Evolutionary conservation across 2,113 vertebrate species (phyloP), one percentile per base, ranked within the genome.

Genomic region (Grantiella picta): DNA sequence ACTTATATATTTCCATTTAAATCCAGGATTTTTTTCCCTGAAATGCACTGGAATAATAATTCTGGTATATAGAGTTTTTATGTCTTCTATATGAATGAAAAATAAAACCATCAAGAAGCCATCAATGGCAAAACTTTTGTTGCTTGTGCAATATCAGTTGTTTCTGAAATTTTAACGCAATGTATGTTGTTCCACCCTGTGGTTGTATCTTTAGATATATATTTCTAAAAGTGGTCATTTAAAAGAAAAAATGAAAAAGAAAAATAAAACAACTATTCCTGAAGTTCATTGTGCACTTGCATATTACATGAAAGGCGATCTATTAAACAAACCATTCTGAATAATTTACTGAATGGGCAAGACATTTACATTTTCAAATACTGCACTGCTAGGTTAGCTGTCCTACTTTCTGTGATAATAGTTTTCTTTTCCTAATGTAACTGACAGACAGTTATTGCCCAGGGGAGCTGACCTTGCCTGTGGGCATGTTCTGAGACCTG

Each of bases 231-330:
- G 4, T 28, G 5, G 52, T n/a, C 60, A 3, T 66, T 76, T 68
- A 15, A 49, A 77, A 64, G 35, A 71, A 64, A 91, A 73, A n/a
- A n/a, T n/a, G n/a, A n/a, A n/a, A n/a, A n/a, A n/a, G n/a, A n/a
- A 27, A 38, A 2, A 10, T 28, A 10, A 49, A 70, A n/a, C 18
- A 59, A 16, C n/a, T 0, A 53, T 38, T 15, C 5, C 27, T 44
- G 25, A 45, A 50, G 35, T 59, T 5, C 20, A 31, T 8, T 22
- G 5, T 64, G 35, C 4, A 2, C 12, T 22, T 83, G 6, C 9
- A 11, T 20, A 7, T 54, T 47, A n/a, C 22, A 20, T 75, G 12
- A 70, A 88, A 57, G 0, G 1, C 4, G 7, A 76, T 33, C 4
- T 59, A 6, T 42, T 68, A 60, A 52, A 8, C 1, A 68, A 76